Conservation (phyloP, 2,113 vertebrate species). For the Accipiter virgatus region DNA sequence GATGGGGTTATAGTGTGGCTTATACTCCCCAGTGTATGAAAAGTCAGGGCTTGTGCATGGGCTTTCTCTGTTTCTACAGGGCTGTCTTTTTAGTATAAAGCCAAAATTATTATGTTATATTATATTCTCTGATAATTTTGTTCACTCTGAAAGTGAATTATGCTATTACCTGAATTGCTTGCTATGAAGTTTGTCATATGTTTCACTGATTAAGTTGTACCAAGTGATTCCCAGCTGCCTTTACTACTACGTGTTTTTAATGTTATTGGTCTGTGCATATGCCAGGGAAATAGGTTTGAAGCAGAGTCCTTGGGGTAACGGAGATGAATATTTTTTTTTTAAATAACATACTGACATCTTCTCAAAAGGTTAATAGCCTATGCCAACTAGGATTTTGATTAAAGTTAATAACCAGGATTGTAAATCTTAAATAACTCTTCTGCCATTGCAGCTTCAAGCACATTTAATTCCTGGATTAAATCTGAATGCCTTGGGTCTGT, state of each 20-base stretch:
- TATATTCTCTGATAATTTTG: not conserved
- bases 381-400: not conserved
- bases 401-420: not conserved
- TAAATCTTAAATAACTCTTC: slow-evolving; percentile 39
- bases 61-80: not conserved
- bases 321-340: not conserved
- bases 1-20: not conserved
- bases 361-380: not conserved
- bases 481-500: slow-evolving; percentile 95
- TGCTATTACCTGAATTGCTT: not conserved
- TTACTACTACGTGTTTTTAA: not conserved
- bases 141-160: not conserved
- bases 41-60: not conserved
- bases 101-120: not conserved
- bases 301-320: not conserved
- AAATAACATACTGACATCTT: not conserved
- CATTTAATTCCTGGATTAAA: slow-evolving; percentile 98
- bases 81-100: not conserved
- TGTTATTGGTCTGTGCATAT: not conserved
- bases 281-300: not conserved
- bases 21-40: not conserved
- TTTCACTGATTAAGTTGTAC: not conserved
- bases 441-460: slow-evolving; percentile 90
- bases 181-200: not conserved
- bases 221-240: not conserved